phyloP scores from a whole-genome alignment of 2,113 vertebrate genomes.

The Psephotus haematonotus region DNA sequence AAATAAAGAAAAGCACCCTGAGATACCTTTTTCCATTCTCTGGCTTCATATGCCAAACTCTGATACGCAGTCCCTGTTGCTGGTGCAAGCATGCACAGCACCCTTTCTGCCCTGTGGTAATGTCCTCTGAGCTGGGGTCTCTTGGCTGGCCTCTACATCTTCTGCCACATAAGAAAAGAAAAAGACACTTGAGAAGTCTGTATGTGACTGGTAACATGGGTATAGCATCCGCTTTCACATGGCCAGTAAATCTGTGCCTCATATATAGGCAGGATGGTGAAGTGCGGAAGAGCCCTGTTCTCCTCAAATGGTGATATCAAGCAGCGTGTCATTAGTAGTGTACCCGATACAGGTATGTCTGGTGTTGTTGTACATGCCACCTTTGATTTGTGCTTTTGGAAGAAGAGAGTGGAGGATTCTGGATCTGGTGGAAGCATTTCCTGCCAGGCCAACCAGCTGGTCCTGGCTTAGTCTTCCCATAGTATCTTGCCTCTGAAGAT shows the following conservation, averaged over 20 bases:
- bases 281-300: not conserved
- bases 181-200: not conserved
- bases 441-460: not conserved
- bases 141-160: not conserved
- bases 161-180: not conserved
- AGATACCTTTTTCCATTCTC: not conserved
- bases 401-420: not conserved
- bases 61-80: not conserved
- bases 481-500: not conserved
- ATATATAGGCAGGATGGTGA: not conserved
- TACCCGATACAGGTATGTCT: not conserved
- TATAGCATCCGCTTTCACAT: not conserved
- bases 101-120: not conserved
- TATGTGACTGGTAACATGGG: not conserved
- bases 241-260: not conserved
- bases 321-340: not conserved
- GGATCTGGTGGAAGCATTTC: not conserved
- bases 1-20: not conserved
- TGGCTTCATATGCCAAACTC: not conserved
- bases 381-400: not conserved
- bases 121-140: not conserved
- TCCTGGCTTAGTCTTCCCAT: not conserved
- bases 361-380: not conserved
- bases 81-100: not conserved
- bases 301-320: not conserved